Base-by-base conservation (phyloP, 2,113 vertebrate genomes). In the Myrmophylax atrothorax region DNA sequence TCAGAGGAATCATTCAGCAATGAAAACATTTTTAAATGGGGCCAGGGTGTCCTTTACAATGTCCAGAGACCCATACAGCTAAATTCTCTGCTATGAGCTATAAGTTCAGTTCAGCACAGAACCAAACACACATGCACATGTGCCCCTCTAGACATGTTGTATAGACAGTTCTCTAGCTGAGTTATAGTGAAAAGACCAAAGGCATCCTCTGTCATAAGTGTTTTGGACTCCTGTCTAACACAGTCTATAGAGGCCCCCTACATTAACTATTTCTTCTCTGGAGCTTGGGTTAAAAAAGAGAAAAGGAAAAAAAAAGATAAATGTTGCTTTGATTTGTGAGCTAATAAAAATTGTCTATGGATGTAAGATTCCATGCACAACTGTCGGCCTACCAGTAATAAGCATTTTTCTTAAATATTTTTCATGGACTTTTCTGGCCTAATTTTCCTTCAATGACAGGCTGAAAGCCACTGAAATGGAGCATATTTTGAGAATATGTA, bases 101-200 rank as follows among this genome's bases (percentile, higher is more conserved):
- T 2, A 90, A 80, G 12, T 33, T 76, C 28, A 80, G 35, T 18
- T 69, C 38, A 78, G 38, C 49, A 68, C 38, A 70, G 67, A 28
- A 22, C 40, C 1, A 2, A 69, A 17, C 17, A 44, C 2, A 7
- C 20, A 5, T 4, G 6, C 19, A 24, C 4, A 2, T 15, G 15
- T 58, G 90, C 58, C 64, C 19, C 38, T 67, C 31, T 77, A 14
- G 13, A 56, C 33, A 20, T 56, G 35, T 17, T 13, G 42, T 70
- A 29, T 1, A 7, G 35, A 50, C 10, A 70, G 4, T 28, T 37
- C 42, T n/a, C 66, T 62, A 11, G 17, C 35, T 67, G 40, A 70
- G 26, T 56, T 56, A 33, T 29, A 42, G 46, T 38, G 70, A 44
- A 58, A 75, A 83, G 25, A 52, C 37, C 29, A 52, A 44, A 78